Evolutionary conservation across 2,113 vertebrate genomes (phyloP).

Genomic region (Megaptera novaeangliae): DNA sequence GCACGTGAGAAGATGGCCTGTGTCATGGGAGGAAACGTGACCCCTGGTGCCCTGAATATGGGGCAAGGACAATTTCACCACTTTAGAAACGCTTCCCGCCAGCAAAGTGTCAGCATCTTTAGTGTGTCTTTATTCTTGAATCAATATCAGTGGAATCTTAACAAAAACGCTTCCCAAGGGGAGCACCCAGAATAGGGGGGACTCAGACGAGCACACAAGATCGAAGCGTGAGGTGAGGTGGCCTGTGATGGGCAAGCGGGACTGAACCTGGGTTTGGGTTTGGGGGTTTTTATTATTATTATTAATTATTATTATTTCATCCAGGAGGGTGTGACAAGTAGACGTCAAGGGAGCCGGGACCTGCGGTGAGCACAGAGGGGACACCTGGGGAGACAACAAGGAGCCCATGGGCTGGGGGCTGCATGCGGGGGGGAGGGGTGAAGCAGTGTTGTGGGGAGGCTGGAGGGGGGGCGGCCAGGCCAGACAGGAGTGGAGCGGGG

Average conservation of each 20-base stretch:
- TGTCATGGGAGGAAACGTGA: neutral
- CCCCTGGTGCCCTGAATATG: neutral
- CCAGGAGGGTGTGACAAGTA: neutral
- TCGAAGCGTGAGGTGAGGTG: neutral
- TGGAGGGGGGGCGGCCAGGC: accelerated
- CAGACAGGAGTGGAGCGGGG: neutral
- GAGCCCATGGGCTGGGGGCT: accelerated
- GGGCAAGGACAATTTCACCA: neutral
- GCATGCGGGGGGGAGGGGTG: accelerated
- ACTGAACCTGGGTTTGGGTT: neutral
- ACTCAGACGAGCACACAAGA: accelerated
- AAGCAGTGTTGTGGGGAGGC: too few species aligned
- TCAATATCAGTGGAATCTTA: neutral
- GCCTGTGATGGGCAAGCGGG: neutral
- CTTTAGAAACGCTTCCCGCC: neutral
- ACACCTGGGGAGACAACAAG: neutral
- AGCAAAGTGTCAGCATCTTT: neutral
- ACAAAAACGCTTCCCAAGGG: neutral
- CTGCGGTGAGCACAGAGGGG: too few species aligned
- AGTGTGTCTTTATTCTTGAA: neutral
- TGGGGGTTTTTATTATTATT: too few species aligned
- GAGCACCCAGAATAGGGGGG: neutral
- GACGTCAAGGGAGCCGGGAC: neutral
- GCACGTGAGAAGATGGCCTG: accelerated
- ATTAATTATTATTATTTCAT: neutral